phyloP scores from a whole-genome alignment of 1,140 invertebrate genomes.

The Brevipalpus yothersi region DNA sequence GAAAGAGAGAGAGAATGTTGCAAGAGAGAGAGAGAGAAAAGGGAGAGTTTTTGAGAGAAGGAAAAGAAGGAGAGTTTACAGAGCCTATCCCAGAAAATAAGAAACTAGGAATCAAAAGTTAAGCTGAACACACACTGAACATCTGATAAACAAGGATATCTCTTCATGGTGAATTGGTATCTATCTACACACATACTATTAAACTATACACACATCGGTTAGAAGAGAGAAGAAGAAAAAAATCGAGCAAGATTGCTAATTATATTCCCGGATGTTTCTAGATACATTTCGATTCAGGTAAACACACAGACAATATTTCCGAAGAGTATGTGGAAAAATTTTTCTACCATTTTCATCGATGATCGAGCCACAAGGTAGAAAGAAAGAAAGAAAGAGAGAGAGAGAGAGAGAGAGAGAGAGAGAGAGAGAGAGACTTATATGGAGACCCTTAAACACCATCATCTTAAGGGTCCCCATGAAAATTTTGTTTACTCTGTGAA shows the following conservation, averaged over 20 bases:
- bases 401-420: neutral
- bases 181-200: no score
- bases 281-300: neutral
- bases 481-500: neutral
- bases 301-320: neutral
- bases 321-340: neutral
- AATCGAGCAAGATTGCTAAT: neutral
- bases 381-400: neutral
- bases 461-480: slow-evolving; percentile 1
- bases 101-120: no score
- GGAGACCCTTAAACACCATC: neutral
- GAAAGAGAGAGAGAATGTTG: neutral
- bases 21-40: neutral
- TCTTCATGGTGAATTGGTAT: no score
- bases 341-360: neutral
- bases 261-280: neutral
- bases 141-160: no score
- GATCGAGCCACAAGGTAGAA: neutral
- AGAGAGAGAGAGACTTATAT: neutral
- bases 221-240: no score
- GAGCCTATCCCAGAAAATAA: no score
- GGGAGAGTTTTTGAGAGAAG: no score
- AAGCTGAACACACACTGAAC: no score
- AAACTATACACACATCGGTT: no score
- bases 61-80: no score